Conservation (phyloP, 1,140 invertebrate species). For the Tachypleus tridentatus region DNA sequence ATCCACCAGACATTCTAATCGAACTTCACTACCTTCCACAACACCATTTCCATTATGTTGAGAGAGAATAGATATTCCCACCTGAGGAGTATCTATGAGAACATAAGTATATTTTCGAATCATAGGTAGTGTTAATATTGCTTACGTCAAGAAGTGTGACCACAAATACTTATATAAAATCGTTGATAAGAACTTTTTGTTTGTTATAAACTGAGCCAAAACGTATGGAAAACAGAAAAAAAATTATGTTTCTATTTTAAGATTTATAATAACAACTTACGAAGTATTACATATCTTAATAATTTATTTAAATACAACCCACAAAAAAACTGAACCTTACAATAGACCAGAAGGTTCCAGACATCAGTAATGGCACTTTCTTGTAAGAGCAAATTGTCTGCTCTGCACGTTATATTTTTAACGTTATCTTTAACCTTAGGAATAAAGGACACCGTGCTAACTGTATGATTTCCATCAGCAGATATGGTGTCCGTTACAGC, state of each 20-base stretch:
- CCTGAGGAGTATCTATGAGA: background rate
- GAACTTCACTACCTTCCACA: constrained; percentile 7
- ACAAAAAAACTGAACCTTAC: constrained; percentile 41
- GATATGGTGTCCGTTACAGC: constrained; percentile 23
- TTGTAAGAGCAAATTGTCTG: constrained; percentile 54
- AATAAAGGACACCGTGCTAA: constrained; percentile 28
- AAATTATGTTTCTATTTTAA: too few relatives aligned
- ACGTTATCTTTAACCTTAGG: constrained; percentile 64
- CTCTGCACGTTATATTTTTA: constrained; percentile 63
- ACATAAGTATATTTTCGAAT: background rate
- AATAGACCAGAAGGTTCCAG: constrained; percentile 74
- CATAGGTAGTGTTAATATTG: too few relatives aligned
- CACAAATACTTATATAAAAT: too few relatives aligned
- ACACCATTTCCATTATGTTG: background rate
- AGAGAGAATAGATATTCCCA: background rate
- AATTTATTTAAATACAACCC: too few relatives aligned
- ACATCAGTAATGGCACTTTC: constrained; percentile 58
- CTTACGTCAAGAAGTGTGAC: too few relatives aligned
- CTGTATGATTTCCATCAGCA: constrained; percentile 24
- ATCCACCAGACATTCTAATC: constrained; percentile 38
- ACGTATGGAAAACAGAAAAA: too few relatives aligned
- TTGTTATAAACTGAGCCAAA: too few relatives aligned
- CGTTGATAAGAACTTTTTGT: too few relatives aligned
- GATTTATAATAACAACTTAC: too few relatives aligned
- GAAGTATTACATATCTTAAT: too few relatives aligned